phyloP scores from a whole-genome alignment of 2,113 vertebrate genomes.

The Mustela lutreola region DNA sequence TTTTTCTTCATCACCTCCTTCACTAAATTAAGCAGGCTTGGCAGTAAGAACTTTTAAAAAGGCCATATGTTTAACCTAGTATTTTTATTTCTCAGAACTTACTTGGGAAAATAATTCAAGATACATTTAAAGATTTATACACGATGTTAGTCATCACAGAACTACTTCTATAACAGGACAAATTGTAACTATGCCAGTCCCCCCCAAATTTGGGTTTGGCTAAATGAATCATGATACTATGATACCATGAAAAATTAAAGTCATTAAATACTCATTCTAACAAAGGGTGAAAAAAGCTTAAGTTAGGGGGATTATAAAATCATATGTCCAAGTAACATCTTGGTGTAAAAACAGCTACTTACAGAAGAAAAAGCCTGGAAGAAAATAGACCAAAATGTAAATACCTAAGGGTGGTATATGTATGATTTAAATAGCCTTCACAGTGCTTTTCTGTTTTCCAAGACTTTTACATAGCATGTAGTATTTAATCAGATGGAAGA shows the following conservation, averaged over 20 bases:
- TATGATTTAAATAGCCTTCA: not conserved
- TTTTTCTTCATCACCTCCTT: not conserved
- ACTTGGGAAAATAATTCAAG: not conserved
- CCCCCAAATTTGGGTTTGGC: not conserved
- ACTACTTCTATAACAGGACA: not conserved
- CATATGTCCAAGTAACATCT: not conserved
- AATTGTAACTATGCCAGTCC: not conserved
- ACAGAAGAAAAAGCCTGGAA: not conserved
- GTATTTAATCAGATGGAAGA: conserved; percentile 25
- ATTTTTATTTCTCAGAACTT: conserved; percentile 32
- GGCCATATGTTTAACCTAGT: not conserved
- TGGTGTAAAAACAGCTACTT: not conserved
- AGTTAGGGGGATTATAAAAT: not conserved
- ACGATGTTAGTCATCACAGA: not conserved
- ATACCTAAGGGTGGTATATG: not conserved
- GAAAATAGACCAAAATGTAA: not conserved
- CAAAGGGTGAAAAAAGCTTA: conserved; percentile 20
- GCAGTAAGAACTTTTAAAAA: conserved; percentile 9
- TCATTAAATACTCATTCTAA: conserved; percentile 19
- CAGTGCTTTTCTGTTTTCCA: not conserved
- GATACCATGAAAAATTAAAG: not conserved
- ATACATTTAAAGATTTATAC: not conserved
- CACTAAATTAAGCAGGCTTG: not conserved
- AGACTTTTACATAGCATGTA: not conserved
- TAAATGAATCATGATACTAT: not conserved